Base-by-base conservation (phyloP, 2,113 vertebrate genomes). In the Pelobates fuscus region DNA sequence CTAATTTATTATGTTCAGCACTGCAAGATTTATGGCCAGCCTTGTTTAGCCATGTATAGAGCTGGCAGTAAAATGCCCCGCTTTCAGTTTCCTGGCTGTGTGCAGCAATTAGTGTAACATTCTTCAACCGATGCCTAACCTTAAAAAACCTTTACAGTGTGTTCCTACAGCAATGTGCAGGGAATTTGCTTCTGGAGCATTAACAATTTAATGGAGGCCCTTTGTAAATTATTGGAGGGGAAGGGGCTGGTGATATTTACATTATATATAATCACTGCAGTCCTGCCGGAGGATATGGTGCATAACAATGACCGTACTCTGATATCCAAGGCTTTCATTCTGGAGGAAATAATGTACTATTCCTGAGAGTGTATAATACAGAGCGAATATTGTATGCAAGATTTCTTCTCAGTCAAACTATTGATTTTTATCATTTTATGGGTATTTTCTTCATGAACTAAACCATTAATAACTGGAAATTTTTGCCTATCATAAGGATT, bases 61-160 rank as follows among this genome's bases (percentile, higher is more conserved):
- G 49, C 15, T 79, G 66, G 62, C 78, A 80, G 73, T 62, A 77
- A 20, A 79, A 70, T 10, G 1, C 60, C 66, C 61, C 70, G 63
- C 62, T 81, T 85, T 73, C 68, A 81, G 79, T 43, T 82, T 78
- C 79, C 70, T 75, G 78, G 70, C 78, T 81, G 78, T 62, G 77
- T 75, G 66, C 73, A 82, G 66, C 61, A 82, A 77, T 74, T 81
- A 78, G 59, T 1, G 21, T 1, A 70, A 27, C 21, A 79, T 70
- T 78, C 66, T 75, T 60, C 24, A 29, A 18, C 63, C 79, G 17
- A 37, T 54, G 43, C 37, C 49, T 14, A 68, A 70, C 75, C 75
- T 77, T 77, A 77, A 63, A 77, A 70, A 70, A 77, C 75, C 65
- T 52, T 63, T 14, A 69, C 67, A 55, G 46, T 41, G 55, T 69